Percentiles rank a stretch among this genome's conserved stretches.
phyloP scores from a whole-genome alignment of 1,140 invertebrate genomes.

The Cydia pomonella region DNA sequence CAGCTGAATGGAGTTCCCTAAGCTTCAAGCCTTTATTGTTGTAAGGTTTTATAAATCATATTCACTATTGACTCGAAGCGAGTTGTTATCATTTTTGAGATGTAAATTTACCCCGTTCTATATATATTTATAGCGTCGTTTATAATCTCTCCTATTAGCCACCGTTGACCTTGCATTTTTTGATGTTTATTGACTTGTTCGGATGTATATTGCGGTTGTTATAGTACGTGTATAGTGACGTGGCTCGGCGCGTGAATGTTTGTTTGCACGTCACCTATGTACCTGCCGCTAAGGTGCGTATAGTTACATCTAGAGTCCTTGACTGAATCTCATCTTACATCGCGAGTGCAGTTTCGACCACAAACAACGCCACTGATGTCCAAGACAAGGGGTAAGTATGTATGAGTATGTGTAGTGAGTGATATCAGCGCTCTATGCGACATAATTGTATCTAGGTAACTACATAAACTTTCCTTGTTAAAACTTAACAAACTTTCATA shows the following conservation, averaged over 20 bases:
- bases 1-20: background rate
- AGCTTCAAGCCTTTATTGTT: background rate
- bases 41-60: conserved; percentile 64
- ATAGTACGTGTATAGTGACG: conserved; percentile 35
- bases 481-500: too few species aligned
- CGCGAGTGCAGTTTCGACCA: too few species aligned
- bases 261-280: conserved; percentile 16
- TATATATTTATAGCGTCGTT: conserved; percentile 69
- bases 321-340: background rate
- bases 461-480: too few species aligned
- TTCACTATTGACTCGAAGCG: conserved; percentile 60
- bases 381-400: too few species aligned
- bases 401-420: too few species aligned
- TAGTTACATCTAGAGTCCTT: background rate
- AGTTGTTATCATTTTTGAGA: conserved; percentile 74
- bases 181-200: conserved; percentile 70
- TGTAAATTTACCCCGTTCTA: conserved; percentile 72
- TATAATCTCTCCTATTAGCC: conserved; percentile 69
- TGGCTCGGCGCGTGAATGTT: conserved; percentile 5
- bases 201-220: conserved; percentile 52
- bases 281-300: conserved; percentile 17
- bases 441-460: too few species aligned
- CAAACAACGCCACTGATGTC: too few species aligned
- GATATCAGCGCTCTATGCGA: too few species aligned
- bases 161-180: conserved; percentile 70